phyloP scores from a whole-genome alignment of 2,113 vertebrate species.

The Rattus rattus region DNA sequence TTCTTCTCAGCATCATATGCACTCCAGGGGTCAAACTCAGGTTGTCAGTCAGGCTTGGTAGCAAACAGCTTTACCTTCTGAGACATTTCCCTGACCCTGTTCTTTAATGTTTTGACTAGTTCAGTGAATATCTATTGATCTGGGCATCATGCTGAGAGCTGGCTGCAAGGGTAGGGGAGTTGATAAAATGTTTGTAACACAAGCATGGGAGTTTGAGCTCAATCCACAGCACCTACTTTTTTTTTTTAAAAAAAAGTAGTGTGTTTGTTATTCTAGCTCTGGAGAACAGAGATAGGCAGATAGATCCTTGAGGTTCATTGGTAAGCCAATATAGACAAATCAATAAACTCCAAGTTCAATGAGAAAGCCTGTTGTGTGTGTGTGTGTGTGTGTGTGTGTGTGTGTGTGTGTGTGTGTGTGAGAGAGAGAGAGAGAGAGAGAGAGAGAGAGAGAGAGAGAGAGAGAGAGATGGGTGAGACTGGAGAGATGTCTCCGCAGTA shows the following conservation, averaged over 20 bases:
- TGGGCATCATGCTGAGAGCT: background rate
- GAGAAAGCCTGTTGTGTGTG: background rate
- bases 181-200: background rate
- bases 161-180: background rate
- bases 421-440: too few relatives aligned
- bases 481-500: background rate
- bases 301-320: too few relatives aligned
- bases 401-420: too few relatives aligned
- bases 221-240: background rate
- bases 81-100: background rate
- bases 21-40: background rate
- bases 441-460: too few relatives aligned
- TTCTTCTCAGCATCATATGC: background rate
- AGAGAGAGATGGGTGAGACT: background rate
- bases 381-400: too few relatives aligned
- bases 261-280: background rate
- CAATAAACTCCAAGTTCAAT: background rate
- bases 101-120: conserved; percentile 14
- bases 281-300: background rate
- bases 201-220: background rate
- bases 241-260: background rate
- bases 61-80: background rate
- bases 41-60: background rate
- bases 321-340: background rate
- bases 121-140: background rate